Evolutionary conservation across 2,113 vertebrate species (phyloP), one percentile per base, ranked within the genome.

Genomic region (Gallinago undulata): DNA sequence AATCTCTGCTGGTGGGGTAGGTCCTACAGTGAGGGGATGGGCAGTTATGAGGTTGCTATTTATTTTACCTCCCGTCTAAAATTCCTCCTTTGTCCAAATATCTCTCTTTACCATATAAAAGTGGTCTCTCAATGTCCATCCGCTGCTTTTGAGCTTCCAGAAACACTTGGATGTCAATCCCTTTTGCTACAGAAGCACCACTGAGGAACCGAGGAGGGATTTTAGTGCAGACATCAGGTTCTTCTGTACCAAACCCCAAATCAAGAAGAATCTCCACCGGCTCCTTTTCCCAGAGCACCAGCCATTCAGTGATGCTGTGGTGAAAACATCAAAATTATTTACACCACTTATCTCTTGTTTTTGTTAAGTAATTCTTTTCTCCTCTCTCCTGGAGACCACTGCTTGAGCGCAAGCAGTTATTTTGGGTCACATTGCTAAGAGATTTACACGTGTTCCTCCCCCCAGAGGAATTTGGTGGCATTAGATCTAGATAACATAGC

Each of bases 261-360:
- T 99, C 98, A 85, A 99, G 95, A n/a, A 99, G 98, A 87, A 99
- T 79, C 92, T 99, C 99, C 92, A 99, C 98, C 1, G 99, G 99
- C 95, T 99, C 99, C 33, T 98, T 98, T 63, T 98, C 98, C 97
- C 98, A 98, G 72, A 99, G 94, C 19, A 95, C 87, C 73, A 99
- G 97, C 87, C 98, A 98, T 87, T 99, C 99, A 95, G 98, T 97
- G 88, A 98, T 95, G 83, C 99, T 99, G 90, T 16, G 19, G 48
- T 67, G 43, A 92, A 97, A 95, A 95, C 19, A 77, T 55, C 8
- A 80, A 45, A 7, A 60, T 73, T 91, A 87, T 80, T 84, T 70
- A 77, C 24, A 87, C 33, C 19, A 16, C 24, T 70, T 91, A 69
- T 79, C 35, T 85, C 47, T 89, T 75, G 6, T 6, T 79, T 77